Percentiles rank a stretch among this genome's conserved stretches.
These are phyloP conservation scores for Umimayanthus kanabou DNA, from an alignment of 92 coral and sea anemone genomes.

Conservation along the genomic window DNA sequence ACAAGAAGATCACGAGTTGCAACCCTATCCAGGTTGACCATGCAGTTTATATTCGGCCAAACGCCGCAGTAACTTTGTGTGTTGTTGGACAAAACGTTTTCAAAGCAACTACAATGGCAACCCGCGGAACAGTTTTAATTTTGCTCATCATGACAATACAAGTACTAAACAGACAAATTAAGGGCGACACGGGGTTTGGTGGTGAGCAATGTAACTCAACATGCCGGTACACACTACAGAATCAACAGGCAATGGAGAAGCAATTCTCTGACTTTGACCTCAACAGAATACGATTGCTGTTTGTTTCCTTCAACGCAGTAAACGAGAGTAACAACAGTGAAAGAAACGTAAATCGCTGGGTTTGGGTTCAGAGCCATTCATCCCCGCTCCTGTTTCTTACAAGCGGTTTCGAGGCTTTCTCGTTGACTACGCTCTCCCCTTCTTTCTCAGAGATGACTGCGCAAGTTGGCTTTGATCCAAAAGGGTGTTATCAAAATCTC, in stretches of 20 bases:
- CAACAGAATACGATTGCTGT: neutral
- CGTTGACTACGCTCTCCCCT: neutral
- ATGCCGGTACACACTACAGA: neutral
- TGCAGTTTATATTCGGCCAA: neutral
- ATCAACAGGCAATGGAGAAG: neutral
- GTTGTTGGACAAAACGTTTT: neutral
- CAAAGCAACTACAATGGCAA: too few species aligned
- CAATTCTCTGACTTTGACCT: neutral
- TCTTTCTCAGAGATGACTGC: neutral
- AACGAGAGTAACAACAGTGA: neutral
- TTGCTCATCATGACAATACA: neutral
- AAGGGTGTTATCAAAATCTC: neutral
- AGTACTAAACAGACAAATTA: neutral
- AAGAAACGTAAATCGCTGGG: neutral
- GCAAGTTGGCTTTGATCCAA: neutral
- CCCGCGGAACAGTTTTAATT: neutral
- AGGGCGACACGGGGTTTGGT: neutral
- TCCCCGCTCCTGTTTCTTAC: neutral
- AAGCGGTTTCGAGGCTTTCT: neutral
- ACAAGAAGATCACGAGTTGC: neutral
- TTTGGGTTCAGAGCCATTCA: neutral
- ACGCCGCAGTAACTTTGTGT: neutral
- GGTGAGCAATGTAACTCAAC: neutral
- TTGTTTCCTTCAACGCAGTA: neutral
- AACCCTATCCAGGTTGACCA: neutral